phyloP scores from a whole-genome alignment of 1,140 invertebrate genomes.

The Cotesia chilonis region DNA sequence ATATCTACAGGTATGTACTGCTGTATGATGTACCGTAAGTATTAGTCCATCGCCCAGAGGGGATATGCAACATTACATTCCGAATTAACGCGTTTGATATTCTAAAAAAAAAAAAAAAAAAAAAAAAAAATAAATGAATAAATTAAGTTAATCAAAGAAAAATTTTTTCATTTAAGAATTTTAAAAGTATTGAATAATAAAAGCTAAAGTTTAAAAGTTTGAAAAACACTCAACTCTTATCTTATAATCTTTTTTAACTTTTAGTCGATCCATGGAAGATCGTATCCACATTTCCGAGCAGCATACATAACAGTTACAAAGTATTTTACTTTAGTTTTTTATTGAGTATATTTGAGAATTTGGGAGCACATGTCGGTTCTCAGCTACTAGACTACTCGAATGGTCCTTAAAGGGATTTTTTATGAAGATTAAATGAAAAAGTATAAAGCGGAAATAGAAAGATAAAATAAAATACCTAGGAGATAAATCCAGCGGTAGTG shows the following conservation, averaged over 20 bases:
- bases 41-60: constrained; percentile 3
- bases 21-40: neutral
- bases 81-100: constrained; percentile 2
- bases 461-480: neutral
- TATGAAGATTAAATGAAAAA: constrained; percentile 17
- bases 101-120: no score
- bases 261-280: no score
- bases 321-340: no score
- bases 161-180: no score
- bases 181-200: no score
- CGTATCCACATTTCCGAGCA: no score
- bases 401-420: constrained; percentile 16
- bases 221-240: no score
- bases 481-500: neutral
- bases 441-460: neutral
- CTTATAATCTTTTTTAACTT: no score
- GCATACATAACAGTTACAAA: no score
- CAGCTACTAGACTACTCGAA: constrained; percentile 7
- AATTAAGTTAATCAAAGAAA: no score
- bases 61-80: constrained; percentile 2
- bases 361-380: constrained; percentile 2
- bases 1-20: neutral
- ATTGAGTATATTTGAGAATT: neutral
- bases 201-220: no score
- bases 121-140: no score